phyloP scores from a whole-genome alignment of 2,113 vertebrate species.

The Indicator indicator region DNA sequence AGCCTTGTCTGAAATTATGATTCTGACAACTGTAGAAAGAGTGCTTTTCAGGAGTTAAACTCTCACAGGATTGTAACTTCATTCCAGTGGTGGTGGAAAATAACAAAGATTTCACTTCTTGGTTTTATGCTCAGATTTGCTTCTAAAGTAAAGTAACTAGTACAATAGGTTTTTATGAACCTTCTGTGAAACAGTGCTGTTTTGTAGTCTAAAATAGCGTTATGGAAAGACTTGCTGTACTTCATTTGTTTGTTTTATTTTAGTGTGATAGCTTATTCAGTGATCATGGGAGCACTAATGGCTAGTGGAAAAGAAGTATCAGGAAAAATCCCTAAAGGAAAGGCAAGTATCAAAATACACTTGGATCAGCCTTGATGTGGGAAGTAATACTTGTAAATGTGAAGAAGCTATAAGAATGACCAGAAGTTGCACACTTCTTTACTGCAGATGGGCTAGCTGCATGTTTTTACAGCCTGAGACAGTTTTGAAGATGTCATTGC shows the following conservation, averaged over 20 bases:
- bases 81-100: not conserved
- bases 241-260: not conserved
- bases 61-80: not conserved
- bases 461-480: not conserved
- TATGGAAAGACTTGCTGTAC: not conserved
- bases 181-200: not conserved
- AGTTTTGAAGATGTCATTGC: not conserved
- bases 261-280: constrained; percentile 95
- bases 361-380: not conserved
- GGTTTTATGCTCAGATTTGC: not conserved
- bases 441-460: not conserved
- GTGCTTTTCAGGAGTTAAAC: not conserved
- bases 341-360: constrained; percentile 76
- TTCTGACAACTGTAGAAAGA: not conserved
- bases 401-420: not conserved
- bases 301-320: constrained; percentile 95
- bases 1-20: not conserved
- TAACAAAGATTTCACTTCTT: not conserved
- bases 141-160: not conserved
- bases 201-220: not conserved
- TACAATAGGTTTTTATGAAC: not conserved
- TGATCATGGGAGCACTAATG: constrained; percentile 96
- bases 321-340: constrained; percentile 95
- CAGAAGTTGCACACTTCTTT: not conserved
- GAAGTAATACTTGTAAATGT: not conserved